A percentile compares a stretch with the other conserved stretches of the same genome.
These are phyloP conservation scores for Chelonoidis abingdonii DNA, from an alignment of 2,113 vertebrate genomes.

Conservation along the genomic window DNA sequence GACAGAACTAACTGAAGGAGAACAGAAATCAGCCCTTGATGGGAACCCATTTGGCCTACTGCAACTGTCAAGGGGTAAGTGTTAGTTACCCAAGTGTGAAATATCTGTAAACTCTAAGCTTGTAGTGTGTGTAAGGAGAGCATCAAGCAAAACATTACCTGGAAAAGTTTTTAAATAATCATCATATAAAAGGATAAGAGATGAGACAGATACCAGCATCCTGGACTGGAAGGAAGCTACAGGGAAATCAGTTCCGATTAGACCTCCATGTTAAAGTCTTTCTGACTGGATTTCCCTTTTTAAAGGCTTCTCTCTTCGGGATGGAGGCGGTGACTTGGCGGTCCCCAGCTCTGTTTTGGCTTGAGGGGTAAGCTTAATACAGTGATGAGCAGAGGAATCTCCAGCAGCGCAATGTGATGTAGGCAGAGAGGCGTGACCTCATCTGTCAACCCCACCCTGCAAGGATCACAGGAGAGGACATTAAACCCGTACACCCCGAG, in stretches of 20 bases:
- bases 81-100: background rate
- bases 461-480: background rate
- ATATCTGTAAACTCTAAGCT: background rate
- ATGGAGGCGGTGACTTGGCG: background rate
- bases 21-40: background rate
- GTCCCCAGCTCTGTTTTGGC: background rate
- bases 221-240: background rate
- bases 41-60: background rate
- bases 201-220: background rate
- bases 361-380: conserved; percentile 37
- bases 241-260: background rate
- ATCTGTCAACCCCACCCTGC: conserved; percentile 72
- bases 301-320: background rate
- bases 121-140: background rate
- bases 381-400: conserved; percentile 64
- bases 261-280: background rate
- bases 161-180: background rate
- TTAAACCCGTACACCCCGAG: background rate
- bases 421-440: conserved; percentile 73
- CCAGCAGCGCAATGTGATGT: conserved; percentile 72
- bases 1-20: background rate
- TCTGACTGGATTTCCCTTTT: background rate
- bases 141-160: background rate
- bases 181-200: background rate
- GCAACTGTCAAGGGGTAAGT: background rate